Base-by-base conservation (phyloP, 2,888 invertebrate species). In the Aphodius granarius region DNA sequence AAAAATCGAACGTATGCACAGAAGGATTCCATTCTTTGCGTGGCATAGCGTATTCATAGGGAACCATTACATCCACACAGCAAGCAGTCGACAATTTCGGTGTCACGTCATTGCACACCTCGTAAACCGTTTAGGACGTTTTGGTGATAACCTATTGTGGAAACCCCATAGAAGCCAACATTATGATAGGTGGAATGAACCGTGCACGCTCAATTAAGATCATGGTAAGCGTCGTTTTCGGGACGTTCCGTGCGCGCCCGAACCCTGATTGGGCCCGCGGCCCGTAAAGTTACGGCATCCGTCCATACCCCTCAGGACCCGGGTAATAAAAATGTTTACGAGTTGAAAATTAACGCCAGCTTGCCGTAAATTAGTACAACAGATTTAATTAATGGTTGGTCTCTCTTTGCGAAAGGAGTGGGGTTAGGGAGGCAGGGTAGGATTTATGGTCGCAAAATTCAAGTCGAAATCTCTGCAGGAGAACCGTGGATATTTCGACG, bases 321-420 rank as follows among this genome's bases (percentile, higher is more conserved):
- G 75, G 77, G 79, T 81, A 82, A 84, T 86, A 85, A 86, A 86
- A 85, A 85, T 85, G 83, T 85, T 86, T 86, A 86, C 83, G 85
- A 85, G 83, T 83, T 82, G 83, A 84, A 84, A 85, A 85, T 85
- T 85, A 84, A 83, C 83, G 82, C 84, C 83, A 81, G 83, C 83
- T 83, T 81, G 84, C 83, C 80, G 85, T 86, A 86, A 86, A 86
- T 86, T 86, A 85, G 84, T 85, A 84, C 82, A 85, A 85, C 84
- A 83, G 86, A 85, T 86, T 86, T 86, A 86, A 86, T 86, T 86
- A 86, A 85, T 85, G 43, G 43, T 43, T 3, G 43, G 43, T 43
- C 43, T 43, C 43, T 43, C 43, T 43, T 43, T 43, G 43, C 43
- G 43, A 43, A 43, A 43, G 43, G 13, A 13, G 43, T 43, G 43